Base-by-base conservation (phyloP, 2,113 vertebrate species). In the Verasper variegatus region DNA sequence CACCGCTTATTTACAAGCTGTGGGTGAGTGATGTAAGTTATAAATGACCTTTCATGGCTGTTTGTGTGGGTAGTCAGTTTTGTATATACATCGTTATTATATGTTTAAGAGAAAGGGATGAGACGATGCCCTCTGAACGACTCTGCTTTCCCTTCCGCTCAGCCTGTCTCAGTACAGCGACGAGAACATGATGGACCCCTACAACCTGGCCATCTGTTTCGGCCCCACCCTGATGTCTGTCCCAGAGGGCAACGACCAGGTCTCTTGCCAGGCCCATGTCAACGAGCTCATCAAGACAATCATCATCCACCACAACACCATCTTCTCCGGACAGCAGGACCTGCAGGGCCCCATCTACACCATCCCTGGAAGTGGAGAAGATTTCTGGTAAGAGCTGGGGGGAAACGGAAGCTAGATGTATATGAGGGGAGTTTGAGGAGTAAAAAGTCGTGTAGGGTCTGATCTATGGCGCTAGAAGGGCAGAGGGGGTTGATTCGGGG, bases 131-230 rank as follows among this genome's bases (percentile, higher is more conserved):
- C 37, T 71, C 73, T 24, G 24, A 61, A 45, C 4, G 18, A 60
- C 72, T 66, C 31, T 26, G 3, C 45, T 61, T 24, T 62, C 21
- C 52, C 66, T 59, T 78, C 81, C 78, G 11, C 83, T 24, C 94
- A 99, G 98, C 87, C 94, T 99, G 78, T 99, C 98, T 60, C 97
- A 99, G 94, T 98, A 97, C 95, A 99, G 97, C 83, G 98, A 99
- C 78, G 98, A 99, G 18, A 99, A 99, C 91, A 99, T 99, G 98
- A 99, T 99, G 98, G 98, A 99, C 92, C 98, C 98, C 85, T 99
- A 99, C 93, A 99, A 99, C 83, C 94, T 99, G 80, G 98, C 98
- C 93, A 99, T 98, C 94, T 99, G 98, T 90, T 99, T 99, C 0
- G 98, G 98, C 56, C 98, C 98, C 81, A 98, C 98, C 0, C 95